Base-by-base conservation (phyloP, 2,888 invertebrate genomes). In the Morpho helenor region DNA sequence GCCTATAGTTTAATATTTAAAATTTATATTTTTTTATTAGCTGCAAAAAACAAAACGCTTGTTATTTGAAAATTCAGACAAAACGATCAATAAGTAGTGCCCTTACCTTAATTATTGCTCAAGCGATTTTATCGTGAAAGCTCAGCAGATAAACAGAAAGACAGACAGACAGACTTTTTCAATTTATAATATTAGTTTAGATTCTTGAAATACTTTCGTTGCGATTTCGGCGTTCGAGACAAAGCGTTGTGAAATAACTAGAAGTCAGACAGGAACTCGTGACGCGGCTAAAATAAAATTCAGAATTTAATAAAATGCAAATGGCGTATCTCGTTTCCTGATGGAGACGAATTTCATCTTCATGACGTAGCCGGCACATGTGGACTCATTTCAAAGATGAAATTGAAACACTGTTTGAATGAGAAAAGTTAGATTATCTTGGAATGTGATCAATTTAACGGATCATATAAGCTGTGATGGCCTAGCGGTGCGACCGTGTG, bases 301-400 rank as follows among this genome's bases (percentile, higher is more conserved):
- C 81, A 76, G 80, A 79, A 83, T 87, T 87, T 87, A 87, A 87
- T 87, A 87, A 87, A 87, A 87, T 87, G 87, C 87, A 86, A 87
- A 87, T 87, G 75, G 67, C 74, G 69, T 74, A 77, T 80, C 79
- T 73, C 75, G 71, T 68, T 69, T 69, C 66, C 60, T 66, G 68
- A 67, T 65, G 62, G 68, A 68, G 74, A 70, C 72, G 73, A 64
- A 62, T 59, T 56, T 58, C 58, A 58, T 59, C 52, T 58, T 46
- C 56, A 54, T 61, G 61, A 59, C 56, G 56, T 53, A 41, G 31
- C 42, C 42, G 48, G 42, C 54, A 54, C 48, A 54, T 54, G 48
- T 54, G 48, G 42, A 54, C 31, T 54, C 54, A 48, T 54, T 48
- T 48, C 10, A 31, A 48, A 31, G 41, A 47, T 48, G 48, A 42